phyloP scores from a whole-genome alignment of 2,888 invertebrate species.

The Allygus modestus region DNA sequence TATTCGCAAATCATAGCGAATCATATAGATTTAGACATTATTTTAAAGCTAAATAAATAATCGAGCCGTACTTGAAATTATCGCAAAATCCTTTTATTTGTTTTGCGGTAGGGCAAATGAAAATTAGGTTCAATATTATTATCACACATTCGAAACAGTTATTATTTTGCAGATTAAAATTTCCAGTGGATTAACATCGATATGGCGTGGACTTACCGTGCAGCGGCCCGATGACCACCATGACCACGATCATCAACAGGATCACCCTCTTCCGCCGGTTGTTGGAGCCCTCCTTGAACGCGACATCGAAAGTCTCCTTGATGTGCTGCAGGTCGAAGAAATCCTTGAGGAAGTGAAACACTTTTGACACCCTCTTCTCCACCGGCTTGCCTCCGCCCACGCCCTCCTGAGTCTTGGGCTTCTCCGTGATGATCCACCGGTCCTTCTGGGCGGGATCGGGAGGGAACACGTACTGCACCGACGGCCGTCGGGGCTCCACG shows the following conservation, averaged over 20 bases:
- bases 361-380: conserved; percentile 73
- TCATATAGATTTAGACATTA: too few species aligned
- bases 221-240: conserved; percentile 91
- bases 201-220: conserved; percentile 91
- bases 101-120: too few species aligned
- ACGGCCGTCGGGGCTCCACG: conserved; percentile 77
- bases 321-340: conserved; percentile 89
- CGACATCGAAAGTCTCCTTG: conserved; percentile 86
- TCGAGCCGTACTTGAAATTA: too few species aligned
- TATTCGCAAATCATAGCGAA: too few species aligned
- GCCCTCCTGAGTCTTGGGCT: conserved; percentile 69
- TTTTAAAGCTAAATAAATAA: too few species aligned
- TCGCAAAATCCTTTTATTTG: too few species aligned
- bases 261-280: conserved; percentile 85
- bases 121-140: too few species aligned
- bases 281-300: conserved; percentile 87
- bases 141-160: too few species aligned
- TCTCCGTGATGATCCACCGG: conserved; percentile 45
- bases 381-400: conserved; percentile 71
- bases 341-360: conserved; percentile 78
- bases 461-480: conserved; percentile 51
- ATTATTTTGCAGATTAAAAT: too few species aligned
- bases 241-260: conserved; percentile 87
- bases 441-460: conserved; percentile 48
- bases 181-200: too few species aligned